phyloP scores from a whole-genome alignment of 2,797 vertebrate species.

The Miopithecus talapoin region DNA sequence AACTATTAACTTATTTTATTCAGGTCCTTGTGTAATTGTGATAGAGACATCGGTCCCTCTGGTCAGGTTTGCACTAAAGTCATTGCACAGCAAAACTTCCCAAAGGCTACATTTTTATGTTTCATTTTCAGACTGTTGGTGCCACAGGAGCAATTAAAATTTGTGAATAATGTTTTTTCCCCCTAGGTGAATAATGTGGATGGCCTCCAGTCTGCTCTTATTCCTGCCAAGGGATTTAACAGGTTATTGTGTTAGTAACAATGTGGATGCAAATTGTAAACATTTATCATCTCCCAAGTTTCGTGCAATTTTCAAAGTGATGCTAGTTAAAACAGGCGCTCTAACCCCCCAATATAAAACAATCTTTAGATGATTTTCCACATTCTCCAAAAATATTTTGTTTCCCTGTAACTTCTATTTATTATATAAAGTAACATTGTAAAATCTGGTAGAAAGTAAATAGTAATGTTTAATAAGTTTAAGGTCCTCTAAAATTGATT shows the following conservation, averaged over 20 bases:
- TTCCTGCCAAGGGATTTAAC: constrained; percentile 63
- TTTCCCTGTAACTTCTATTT: constrained; percentile 41
- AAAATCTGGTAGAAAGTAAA: constrained; percentile 47
- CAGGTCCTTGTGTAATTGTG: constrained; percentile 12
- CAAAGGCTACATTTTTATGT: constrained; percentile 63
- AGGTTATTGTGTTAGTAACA: constrained; percentile 72
- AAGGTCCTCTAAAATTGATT: constrained; percentile 43
- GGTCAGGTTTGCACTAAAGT: constrained; percentile 62
- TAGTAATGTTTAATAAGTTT: constrained; percentile 33
- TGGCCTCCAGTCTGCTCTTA: constrained; percentile 56
- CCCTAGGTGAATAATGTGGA: constrained; percentile 68
- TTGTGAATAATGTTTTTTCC: constrained; percentile 67
- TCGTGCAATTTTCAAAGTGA: constrained; percentile 59
- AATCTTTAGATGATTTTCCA: constrained; percentile 9
- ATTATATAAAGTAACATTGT: constrained; percentile 40
- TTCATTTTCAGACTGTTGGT: constrained; percentile 68
- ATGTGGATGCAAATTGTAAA: constrained; percentile 70
- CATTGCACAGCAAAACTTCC: constrained; percentile 60
- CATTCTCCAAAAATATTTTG: constrained; percentile 13
- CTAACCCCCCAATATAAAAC: neutral
- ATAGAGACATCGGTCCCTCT: neutral
- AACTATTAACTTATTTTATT: constrained; percentile 56
- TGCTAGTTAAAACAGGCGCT: constrained; percentile 56
- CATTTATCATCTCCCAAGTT: constrained; percentile 69
- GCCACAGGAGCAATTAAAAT: constrained; percentile 74